Percentiles rank a stretch among this genome's conserved stretches.
phyloP scores from a whole-genome alignment of 2,888 invertebrate species.

The Agrochola circellaris region DNA sequence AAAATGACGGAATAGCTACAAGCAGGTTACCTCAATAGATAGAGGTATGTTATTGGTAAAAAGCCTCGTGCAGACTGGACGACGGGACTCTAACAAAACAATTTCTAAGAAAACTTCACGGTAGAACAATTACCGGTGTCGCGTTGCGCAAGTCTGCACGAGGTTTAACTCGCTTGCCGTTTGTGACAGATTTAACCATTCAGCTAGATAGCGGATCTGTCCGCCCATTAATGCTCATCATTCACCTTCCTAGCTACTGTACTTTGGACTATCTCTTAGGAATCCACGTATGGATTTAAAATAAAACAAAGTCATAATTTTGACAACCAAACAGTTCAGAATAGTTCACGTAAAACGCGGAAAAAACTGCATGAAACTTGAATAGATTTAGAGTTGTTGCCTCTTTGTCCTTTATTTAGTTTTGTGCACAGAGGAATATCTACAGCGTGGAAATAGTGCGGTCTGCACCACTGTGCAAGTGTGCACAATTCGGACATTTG shows the following conservation, averaged over 20 bases:
- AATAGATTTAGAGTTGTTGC: conserved; percentile 16
- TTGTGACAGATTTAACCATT: not conserved
- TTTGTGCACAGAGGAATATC: conserved; percentile 10
- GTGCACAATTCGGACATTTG: not conserved
- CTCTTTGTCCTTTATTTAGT: conserved; percentile 28
- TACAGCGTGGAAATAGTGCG: conserved; percentile 9
- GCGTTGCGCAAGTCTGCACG: too few relatives aligned
- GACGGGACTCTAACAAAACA: too few relatives aligned
- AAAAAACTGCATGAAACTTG: conserved; percentile 18
- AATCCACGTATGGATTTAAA: not conserved
- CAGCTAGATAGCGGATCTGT: not conserved
- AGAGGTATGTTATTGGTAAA: too few relatives aligned
- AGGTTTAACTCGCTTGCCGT: not conserved
- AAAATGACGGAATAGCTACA: not conserved
- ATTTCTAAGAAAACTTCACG: too few relatives aligned
- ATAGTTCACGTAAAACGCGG: conserved; percentile 11
- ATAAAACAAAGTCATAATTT: not conserved
- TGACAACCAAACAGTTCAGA: not conserved
- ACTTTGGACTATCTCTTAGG: not conserved
- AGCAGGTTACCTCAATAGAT: not conserved
- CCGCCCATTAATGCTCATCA: not conserved
- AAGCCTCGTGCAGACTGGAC: too few relatives aligned
- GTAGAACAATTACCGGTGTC: too few relatives aligned
- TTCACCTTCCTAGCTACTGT: too few relatives aligned
- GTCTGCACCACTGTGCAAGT: conserved; percentile 27